These are phyloP conservation scores for Drosophila sordidapex DNA, from an alignment of 2,888 invertebrate species.

Conservation along the genomic window DNA sequence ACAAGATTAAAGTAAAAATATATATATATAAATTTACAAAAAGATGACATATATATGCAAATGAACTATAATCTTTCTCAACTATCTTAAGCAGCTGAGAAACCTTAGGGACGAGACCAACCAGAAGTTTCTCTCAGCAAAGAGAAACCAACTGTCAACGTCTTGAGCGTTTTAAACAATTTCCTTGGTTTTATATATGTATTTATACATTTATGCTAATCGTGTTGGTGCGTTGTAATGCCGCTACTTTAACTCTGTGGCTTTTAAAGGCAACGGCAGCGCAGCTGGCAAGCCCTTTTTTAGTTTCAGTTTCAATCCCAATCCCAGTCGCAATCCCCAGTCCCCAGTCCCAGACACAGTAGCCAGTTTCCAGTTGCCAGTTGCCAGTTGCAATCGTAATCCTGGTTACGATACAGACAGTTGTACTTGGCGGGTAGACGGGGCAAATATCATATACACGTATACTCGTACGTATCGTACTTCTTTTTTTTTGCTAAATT, in stretches of 20 bases:
- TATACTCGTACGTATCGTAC: slow-evolving; percentile 55
- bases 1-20: neutral
- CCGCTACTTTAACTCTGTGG: slow-evolving; percentile 81
- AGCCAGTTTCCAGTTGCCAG: slow-evolving; percentile 11
- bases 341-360: slow-evolving; percentile 10
- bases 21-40: neutral
- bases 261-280: slow-evolving; percentile 69
- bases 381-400: slow-evolving; percentile 36
- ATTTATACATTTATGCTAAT: slow-evolving; percentile 81
- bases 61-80: too few species aligned
- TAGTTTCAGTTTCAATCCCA: slow-evolving; percentile 37
- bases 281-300: slow-evolving; percentile 69
- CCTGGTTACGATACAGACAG: slow-evolving; percentile 27
- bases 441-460: slow-evolving; percentile 23
- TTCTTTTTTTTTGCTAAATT: slow-evolving; percentile 65
- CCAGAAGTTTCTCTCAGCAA: neutral
- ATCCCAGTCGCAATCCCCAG: slow-evolving; percentile 15
- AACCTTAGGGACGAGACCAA: neutral
- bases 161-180: neutral
- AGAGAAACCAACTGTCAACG: slow-evolving; percentile 1
- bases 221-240: slow-evolving; percentile 77
- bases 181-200: slow-evolving; percentile 60
- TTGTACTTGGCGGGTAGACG: neutral
- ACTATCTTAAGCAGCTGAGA: neutral
- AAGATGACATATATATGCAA: too few species aligned